These are phyloP conservation scores for Catalaphyllia jardinei DNA, from an alignment of 64 coral and sea anemone species.

Conservation along the genomic window DNA sequence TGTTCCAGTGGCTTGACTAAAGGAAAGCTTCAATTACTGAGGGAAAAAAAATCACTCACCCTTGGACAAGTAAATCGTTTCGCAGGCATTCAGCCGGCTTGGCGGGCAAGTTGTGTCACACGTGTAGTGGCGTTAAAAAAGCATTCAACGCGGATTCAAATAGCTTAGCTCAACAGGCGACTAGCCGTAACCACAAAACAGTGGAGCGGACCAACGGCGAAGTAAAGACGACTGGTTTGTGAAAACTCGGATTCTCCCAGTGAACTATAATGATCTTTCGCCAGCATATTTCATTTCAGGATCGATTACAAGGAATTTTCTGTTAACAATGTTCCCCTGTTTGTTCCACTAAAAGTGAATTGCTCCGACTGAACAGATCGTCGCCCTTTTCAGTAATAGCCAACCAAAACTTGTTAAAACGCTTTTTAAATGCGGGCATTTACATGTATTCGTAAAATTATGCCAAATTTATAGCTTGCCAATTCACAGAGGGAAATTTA, in stretches of 20 bases:
- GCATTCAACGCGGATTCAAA: not conserved
- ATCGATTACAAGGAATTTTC: slow-evolving; percentile 10
- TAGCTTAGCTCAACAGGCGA: not conserved
- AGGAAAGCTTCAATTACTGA: not conserved
- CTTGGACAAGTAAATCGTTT: not conserved
- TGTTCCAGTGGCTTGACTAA: not conserved
- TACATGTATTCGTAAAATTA: too few species aligned
- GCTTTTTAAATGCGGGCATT: too few species aligned
- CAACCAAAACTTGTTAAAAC: too few species aligned
- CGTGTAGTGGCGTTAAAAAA: not conserved
- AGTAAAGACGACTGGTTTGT: not conserved
- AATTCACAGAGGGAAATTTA: too few species aligned
- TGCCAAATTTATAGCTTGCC: too few species aligned
- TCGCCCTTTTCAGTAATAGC: too few species aligned
- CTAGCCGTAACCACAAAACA: not conserved
- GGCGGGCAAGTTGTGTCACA: not conserved
- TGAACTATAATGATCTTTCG: slow-evolving; percentile 5
- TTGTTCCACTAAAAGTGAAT: too few species aligned
- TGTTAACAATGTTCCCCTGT: slow-evolving; percentile 13
- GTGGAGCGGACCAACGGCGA: not conserved
- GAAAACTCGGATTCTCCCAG: not conserved
- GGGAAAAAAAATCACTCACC: not conserved
- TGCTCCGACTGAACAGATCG: too few species aligned
- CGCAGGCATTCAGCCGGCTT: not conserved
- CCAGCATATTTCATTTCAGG: slow-evolving; percentile 22